Evolutionary conservation across 2,888 invertebrate genomes (phyloP).

Genomic region (Agrochola macilenta): DNA sequence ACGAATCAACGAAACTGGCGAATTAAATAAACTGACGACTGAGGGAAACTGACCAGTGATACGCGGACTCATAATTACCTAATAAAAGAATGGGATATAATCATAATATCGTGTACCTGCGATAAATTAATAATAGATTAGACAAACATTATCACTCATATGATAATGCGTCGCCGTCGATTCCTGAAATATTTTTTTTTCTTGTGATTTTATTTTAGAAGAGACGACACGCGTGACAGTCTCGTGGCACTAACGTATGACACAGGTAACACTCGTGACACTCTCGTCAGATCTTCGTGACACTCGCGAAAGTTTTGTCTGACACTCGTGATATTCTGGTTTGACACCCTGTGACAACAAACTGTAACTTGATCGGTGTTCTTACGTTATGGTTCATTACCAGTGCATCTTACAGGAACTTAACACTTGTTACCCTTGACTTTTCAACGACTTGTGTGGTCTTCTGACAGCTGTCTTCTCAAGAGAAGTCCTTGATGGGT

Average conservation of each 20-base stretch:
- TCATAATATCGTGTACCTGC: constrained; percentile 4
- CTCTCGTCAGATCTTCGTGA: neutral
- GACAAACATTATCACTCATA: constrained; percentile 22
- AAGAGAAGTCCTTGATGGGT: neutral
- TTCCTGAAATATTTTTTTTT: neutral
- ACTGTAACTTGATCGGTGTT: neutral
- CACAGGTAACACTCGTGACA: neutral
- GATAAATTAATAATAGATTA: constrained; percentile 28
- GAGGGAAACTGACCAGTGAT: no score
- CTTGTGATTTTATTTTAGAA: neutral
- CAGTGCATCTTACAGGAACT: neutral
- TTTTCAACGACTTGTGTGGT: neutral
- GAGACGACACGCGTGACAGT: neutral
- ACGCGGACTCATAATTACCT: no score
- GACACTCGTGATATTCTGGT: neutral
- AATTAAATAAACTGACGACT: no score
- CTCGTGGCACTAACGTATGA: neutral
- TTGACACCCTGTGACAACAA: neutral
- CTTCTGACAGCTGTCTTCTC: neutral
- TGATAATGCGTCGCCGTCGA: constrained; percentile 9
- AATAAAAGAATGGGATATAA: constrained; percentile 33
- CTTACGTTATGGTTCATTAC: constrained; percentile 1
- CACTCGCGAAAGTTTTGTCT: neutral
- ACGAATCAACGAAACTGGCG: no score
- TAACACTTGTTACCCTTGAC: constrained; percentile 20